Conservation (phyloP, 2,888 invertebrate genomes). For the Halictus quadricinctus region DNA sequence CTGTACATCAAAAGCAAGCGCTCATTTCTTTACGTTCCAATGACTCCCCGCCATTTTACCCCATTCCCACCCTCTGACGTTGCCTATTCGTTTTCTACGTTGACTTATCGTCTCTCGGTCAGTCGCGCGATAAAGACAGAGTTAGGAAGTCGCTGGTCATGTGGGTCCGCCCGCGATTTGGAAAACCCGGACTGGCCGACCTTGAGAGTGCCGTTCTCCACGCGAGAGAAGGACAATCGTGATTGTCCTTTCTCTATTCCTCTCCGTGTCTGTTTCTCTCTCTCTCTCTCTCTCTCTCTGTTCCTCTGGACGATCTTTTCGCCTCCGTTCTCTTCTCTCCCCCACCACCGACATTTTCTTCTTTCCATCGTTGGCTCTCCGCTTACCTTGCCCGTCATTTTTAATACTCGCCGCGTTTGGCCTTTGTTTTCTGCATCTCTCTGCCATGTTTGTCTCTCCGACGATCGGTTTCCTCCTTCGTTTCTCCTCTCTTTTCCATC, state of each 20-base stretch:
- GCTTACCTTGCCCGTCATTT: not conserved
- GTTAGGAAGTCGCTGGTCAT: constrained; percentile 77
- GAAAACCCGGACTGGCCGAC: constrained; percentile 78
- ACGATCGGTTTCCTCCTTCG: not conserved
- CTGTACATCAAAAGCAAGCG: constrained; percentile 39
- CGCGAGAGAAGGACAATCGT: constrained; percentile 60
- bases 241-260: constrained; percentile 32
- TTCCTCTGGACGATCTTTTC: not conserved
- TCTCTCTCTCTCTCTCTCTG: not conserved
- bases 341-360: constrained; percentile 1
- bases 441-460: not conserved
- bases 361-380: not conserved
- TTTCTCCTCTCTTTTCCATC: not conserved
- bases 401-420: not conserved
- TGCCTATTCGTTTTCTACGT: not conserved
- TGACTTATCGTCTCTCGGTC: not conserved
- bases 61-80: not conserved
- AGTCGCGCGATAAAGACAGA: constrained; percentile 70
- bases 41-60: constrained; percentile 21
- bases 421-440: constrained; percentile 7
- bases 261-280: not conserved
- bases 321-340: not conserved
- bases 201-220: constrained; percentile 74
- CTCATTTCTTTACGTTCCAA: not conserved
- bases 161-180: constrained; percentile 76